Evolutionary conservation across 1,140 invertebrate genomes (phyloP).

Genomic region (Odontomachus brunneus): DNA sequence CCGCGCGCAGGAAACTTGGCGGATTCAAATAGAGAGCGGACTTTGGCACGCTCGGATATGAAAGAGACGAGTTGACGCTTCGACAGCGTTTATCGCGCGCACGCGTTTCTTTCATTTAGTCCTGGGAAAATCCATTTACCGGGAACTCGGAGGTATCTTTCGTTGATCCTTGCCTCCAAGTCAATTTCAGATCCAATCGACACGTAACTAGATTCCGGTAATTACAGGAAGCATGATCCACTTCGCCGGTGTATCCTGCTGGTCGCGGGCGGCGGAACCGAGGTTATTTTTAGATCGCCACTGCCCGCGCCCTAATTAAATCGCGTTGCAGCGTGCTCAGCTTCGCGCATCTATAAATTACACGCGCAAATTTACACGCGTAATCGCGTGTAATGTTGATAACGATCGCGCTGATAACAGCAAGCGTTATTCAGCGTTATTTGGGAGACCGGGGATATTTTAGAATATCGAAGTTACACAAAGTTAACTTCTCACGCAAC

Average conservation of each 20-base stretch:
- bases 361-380: not conserved
- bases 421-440: too few relatives aligned
- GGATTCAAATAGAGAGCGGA: constrained; percentile 20
- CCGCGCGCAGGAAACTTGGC: not conserved
- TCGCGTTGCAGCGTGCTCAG: not conserved
- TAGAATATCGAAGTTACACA: too few relatives aligned
- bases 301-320: not conserved
- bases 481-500: too few relatives aligned
- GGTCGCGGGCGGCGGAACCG: not conserved
- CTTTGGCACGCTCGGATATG: not conserved
- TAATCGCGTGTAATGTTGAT: too few relatives aligned
- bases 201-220: constrained; percentile 48
- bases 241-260: constrained; percentile 24
- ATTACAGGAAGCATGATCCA: constrained; percentile 64
- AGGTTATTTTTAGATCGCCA: not conserved
- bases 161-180: constrained; percentile 10
- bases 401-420: not conserved
- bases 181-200: constrained; percentile 48
- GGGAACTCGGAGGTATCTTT: not conserved
- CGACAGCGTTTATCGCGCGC: not conserved
- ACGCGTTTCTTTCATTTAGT: not conserved
- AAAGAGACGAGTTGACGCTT: constrained; percentile 2
- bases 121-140: constrained; percentile 18
- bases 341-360: not conserved
- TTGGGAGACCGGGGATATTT: too few relatives aligned